Evolutionary conservation across 1,140 invertebrate species (phyloP).

Genomic region (Varroa destructor): DNA sequence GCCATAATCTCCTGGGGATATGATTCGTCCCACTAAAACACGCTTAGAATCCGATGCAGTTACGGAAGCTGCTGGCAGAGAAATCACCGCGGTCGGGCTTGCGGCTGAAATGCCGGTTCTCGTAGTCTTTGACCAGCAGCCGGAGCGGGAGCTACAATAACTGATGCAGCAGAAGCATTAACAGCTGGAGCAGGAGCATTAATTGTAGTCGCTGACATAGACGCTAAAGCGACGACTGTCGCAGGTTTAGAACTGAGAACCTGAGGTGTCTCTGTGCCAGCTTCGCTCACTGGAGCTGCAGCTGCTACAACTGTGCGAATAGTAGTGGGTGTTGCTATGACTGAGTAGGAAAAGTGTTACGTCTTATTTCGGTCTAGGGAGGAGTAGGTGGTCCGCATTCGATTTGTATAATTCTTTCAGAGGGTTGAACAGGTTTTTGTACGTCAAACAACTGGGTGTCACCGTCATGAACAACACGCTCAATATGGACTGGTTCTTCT

Average conservation of each 20-base stretch:
- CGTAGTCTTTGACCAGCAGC: not conserved
- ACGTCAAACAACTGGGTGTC: conserved; percentile 13
- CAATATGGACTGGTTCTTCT: not conserved
- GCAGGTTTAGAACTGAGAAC: not conserved
- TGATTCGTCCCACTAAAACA: no score
- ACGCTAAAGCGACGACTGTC: no score
- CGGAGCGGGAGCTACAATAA: not conserved
- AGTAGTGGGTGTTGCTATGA: no score
- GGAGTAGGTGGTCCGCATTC: conserved; percentile 14
- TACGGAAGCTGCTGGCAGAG: no score
- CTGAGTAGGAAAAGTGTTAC: not conserved
- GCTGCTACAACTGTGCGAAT: no score
- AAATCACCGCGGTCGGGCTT: not conserved
- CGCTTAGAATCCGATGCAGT: no score
- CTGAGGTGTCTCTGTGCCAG: no score
- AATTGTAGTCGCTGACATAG: no score
- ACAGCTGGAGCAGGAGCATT: not conserved
- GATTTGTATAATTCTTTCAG: conserved; percentile 13
- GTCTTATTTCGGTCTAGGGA: not conserved
- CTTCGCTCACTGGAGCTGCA: no score
- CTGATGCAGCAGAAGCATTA: not conserved
- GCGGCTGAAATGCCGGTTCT: not conserved
- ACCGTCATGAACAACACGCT: conserved; percentile 16
- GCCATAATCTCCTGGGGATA: no score
- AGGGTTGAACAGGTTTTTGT: not conserved